Evolutionary conservation across 2,888 invertebrate species (phyloP).

Genomic region (Mystacides longicornis): DNA sequence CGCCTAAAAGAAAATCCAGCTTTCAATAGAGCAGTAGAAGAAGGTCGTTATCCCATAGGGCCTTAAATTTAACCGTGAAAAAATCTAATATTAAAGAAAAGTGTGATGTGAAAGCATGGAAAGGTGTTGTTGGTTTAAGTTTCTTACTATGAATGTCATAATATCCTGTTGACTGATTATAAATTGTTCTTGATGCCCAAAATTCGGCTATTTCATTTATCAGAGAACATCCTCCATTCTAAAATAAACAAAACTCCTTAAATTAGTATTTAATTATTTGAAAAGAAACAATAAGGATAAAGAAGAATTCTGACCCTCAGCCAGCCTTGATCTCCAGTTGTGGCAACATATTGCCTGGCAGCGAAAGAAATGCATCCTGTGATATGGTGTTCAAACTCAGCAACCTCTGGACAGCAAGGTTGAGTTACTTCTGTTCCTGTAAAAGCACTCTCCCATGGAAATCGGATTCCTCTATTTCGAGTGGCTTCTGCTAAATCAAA

Average conservation of each 20-base stretch:
- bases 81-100: not conserved
- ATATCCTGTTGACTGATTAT: slow-evolving; percentile 41
- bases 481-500: slow-evolving; percentile 42
- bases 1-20: too few relatives aligned
- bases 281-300: not conserved
- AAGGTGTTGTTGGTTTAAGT: not conserved
- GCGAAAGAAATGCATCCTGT: slow-evolving; percentile 52
- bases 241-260: slow-evolving; percentile 9
- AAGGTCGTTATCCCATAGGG: too few relatives aligned
- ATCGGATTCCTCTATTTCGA: slow-evolving; percentile 51
- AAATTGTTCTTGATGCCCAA: slow-evolving; percentile 49
- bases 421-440: slow-evolving; percentile 54
- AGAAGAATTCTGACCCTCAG: slow-evolving; percentile 33
- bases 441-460: slow-evolving; percentile 57
- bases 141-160: slow-evolving; percentile 46
- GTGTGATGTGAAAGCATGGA: not conserved
- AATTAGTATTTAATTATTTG: not conserved
- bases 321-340: slow-evolving; percentile 43
- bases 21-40: too few relatives aligned
- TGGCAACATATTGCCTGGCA: slow-evolving; percentile 40
- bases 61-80: not conserved
- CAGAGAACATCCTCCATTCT: slow-evolving; percentile 51
- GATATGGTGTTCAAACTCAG: slow-evolving; percentile 51
- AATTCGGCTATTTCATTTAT: slow-evolving; percentile 52
- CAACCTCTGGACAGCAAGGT: slow-evolving; percentile 51